Base-by-base conservation (phyloP, 64 coral and sea anemone genomes). In the Hydrozoanthus tunicans region DNA sequence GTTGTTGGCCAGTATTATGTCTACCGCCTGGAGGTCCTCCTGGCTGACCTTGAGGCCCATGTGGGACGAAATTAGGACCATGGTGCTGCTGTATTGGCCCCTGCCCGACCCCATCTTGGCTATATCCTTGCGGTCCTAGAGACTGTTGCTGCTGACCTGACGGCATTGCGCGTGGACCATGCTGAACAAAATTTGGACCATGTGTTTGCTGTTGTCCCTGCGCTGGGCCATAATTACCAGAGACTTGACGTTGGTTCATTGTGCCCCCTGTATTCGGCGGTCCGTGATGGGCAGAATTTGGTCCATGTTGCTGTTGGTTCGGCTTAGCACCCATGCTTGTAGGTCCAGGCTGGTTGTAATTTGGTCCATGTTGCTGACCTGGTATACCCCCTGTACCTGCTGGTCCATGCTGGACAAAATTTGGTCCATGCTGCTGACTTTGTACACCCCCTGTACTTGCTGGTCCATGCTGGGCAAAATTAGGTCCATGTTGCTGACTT, bases 161-260 rank as follows among this genome's bases (percentile, higher is more conserved):
- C 81, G 61, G 85, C 58, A 89, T 60, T 12, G 20, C 53, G 15
- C 84, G 84, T 52, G 67, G 54, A 60, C 53, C 8, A 73, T 73
- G 83, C 9, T 58, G 83, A 5, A 73, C 84, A 60, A 88, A 88
- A 32, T 88, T 88, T 88, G 84, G 84, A 4, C 94, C 94, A 80
- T 26, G 57, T 5, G 82, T 60, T 86, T 79, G 81, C 59, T 95
- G 93, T 62, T 94, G 93, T 76, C 80, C 93, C 10, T 58, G 73
- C 20, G 86, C 17, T 58, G 57, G 72, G 58, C 75, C 78, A 27
- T 55, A 79, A 43, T 43, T 53, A 80, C 89, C 63, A 27, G 89
- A 59, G 3, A 51, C 32, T 58, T 80, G 60, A 15, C 62, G 89
- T 8, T 59, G 76, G 7, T 51, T 89, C 8, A 24, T 4, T 79